Percentiles rank a stretch among this genome's conserved stretches.
phyloP scores from a whole-genome alignment of 2,113 vertebrate genomes.

The Ginglymostoma cirratum region DNA sequence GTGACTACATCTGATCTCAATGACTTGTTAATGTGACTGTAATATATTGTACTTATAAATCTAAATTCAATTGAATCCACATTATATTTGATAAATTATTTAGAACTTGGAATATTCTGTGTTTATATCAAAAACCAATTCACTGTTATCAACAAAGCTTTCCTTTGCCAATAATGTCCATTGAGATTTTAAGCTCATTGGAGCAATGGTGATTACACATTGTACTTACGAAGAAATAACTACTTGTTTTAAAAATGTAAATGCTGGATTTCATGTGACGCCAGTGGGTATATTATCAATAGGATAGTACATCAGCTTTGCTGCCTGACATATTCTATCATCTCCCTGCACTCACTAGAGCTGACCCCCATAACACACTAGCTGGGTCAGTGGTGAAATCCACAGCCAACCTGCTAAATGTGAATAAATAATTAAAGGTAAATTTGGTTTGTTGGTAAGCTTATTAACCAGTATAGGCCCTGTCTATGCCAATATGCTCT shows the following conservation, averaged over 20 bases:
- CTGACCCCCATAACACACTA: too few relatives aligned
- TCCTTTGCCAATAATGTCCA: background rate
- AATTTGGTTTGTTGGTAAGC: too few relatives aligned
- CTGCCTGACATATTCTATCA: too few relatives aligned
- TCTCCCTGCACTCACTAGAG: too few relatives aligned
- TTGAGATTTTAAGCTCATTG: background rate
- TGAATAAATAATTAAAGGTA: too few relatives aligned
- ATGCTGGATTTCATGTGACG: too few relatives aligned
- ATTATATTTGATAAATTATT: background rate
- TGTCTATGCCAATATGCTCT: too few relatives aligned
- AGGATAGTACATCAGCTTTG: too few relatives aligned
- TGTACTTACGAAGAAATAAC: background rate
- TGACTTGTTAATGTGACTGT: background rate
- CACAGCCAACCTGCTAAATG: too few relatives aligned
- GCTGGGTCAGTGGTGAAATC: too few relatives aligned
- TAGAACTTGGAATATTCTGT: background rate
- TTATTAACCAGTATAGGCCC: too few relatives aligned
- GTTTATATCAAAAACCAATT: background rate
- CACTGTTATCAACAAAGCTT: background rate
- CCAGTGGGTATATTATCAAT: background rate
- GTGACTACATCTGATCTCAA: background rate
- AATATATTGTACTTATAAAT: conserved; percentile 4
- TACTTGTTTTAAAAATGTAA: background rate
- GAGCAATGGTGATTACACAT: background rate
- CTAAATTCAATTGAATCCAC: background rate